Base-by-base conservation (phyloP, 2,797 vertebrate genomes). In the Cyclura pinguis region DNA sequence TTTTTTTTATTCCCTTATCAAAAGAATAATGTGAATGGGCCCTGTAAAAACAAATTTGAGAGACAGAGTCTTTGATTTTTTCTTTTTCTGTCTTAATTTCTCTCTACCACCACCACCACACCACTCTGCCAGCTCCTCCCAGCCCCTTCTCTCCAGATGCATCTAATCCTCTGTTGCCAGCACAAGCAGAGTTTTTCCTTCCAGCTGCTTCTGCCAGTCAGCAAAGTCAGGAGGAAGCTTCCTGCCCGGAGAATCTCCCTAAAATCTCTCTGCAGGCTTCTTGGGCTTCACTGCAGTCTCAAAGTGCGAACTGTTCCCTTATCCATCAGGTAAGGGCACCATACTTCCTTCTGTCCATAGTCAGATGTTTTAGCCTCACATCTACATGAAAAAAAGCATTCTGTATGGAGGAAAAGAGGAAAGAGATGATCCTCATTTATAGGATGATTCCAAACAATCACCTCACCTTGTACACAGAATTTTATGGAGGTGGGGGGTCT, bases 161-260 rank as follows among this genome's bases (percentile, higher is more conserved):
- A 47, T 96, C 97, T 93, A 97, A 97, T 69, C 92, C 98, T 81
- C 97, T 98, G 52, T 97, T 98, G 92, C 98, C 96, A 93, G 97
- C 98, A 89, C 98, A 98, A n/a, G 96, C 97, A 59, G 98, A 99
- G 94, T 98, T 99, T 97, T 99, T 99, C 96, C 98, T 98, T 93
- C 98, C 98, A n/a, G 97, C 97, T 47, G 97, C 97, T 85, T 96
- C 98, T 27, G 94, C 97, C 74, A 97, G 98, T 91, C 98, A 98
- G 90, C 96, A 97, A 90, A 96, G 96, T 74, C 97, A 97, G 92
- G 97, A 98, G 20, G 96, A 98, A 88, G 93, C 95, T 59, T 89
- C 97, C 0, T 93, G 98, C 86, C 93, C 97, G 69, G 97, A 93
- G 69, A 96, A 96, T 72, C 97, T 99, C 91, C 97, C 97, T 82